Base-by-base conservation (phyloP, 2,888 invertebrate species). In the Chaetogeoica ovagalla region DNA sequence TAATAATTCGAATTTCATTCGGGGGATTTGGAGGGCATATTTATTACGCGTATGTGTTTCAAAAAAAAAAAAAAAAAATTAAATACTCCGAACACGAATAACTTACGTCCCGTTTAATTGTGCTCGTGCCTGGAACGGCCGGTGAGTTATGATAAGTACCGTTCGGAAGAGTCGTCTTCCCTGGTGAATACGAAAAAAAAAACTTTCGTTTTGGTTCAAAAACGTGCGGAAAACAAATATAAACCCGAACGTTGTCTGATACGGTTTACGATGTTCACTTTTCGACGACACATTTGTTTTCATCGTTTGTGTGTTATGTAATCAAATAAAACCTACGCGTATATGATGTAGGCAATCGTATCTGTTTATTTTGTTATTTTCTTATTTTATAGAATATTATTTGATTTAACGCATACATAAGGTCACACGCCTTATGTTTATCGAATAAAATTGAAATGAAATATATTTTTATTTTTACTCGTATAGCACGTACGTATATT, bases 1-100 rank as follows among this genome's bases (percentile, higher is more conserved):
- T 37, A 65, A 39, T 65, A n/a, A 65, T 65, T 65, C 39, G 37
- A 65, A 65, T 65, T n/a, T 39, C 65, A 65, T 37, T 65, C n/a
- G 37, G 19, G 37, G 37, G 65, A 65, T 65, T 65, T 65, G 65
- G 65, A 65, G 39, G 11, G 65, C 9, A 19, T 37, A n/a, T 37
- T 39, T 59, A 11, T n/a, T 37, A 19, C 37, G 37, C n/a, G 11
- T 65, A 30, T 30, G 30, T 30, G 39, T 65, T n/a, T 11, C 37
- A 17, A 17, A 37, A 30, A 30, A 30, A 30, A 2, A 2, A 30
- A 30, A 17, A 17, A 37, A 30, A 30, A 30, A 30, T 30, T 30
- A 30, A 30, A 30, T 30, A 4, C 30, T 30, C 30, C 30, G 30
- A 30, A 30, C 30, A 30, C 39, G 65, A 65, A 65, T 65, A 30